Conservation (phyloP, 2,113 vertebrate genomes). For the Phodopus roborovskii region DNA sequence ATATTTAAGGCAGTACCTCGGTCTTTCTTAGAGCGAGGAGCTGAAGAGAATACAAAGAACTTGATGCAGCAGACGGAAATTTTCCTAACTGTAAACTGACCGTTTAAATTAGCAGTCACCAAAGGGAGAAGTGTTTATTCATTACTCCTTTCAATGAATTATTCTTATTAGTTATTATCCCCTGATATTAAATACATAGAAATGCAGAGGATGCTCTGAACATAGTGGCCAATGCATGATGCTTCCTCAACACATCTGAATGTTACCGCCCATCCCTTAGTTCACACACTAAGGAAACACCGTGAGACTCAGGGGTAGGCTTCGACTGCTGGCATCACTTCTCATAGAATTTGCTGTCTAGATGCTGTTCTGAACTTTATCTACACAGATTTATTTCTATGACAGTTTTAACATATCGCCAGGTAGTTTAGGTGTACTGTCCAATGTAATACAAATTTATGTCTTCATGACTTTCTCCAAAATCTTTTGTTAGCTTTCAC, state of each 20-base stretch:
- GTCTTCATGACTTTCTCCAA: not conserved
- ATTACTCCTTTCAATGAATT: not conserved
- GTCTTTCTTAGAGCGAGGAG: conserved; percentile 25
- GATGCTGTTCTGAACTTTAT: not conserved
- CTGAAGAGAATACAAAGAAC: not conserved
- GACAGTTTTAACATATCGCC: not conserved
- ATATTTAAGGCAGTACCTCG: not conserved
- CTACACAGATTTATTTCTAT: conserved; percentile 22
- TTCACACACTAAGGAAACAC: not conserved
- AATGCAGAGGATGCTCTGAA: not conserved
- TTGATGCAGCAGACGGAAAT: not conserved
- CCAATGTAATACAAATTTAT: not conserved
- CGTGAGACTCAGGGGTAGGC: not conserved
- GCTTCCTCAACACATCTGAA: not conserved
- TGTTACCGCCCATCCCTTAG: not conserved
- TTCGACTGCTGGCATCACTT: not conserved
- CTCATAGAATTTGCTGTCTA: not conserved
- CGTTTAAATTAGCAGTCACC: not conserved
- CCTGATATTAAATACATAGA: not conserved
- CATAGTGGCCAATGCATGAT: not conserved
- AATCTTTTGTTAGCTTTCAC: not conserved
- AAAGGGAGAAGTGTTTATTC: not conserved
- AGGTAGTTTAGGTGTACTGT: not conserved
- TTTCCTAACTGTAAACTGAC: not conserved
- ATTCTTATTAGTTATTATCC: not conserved